These are phyloP conservation scores for Spodoptera litura DNA, from an alignment of 1,140 invertebrate genomes.

Conservation along the genomic window DNA sequence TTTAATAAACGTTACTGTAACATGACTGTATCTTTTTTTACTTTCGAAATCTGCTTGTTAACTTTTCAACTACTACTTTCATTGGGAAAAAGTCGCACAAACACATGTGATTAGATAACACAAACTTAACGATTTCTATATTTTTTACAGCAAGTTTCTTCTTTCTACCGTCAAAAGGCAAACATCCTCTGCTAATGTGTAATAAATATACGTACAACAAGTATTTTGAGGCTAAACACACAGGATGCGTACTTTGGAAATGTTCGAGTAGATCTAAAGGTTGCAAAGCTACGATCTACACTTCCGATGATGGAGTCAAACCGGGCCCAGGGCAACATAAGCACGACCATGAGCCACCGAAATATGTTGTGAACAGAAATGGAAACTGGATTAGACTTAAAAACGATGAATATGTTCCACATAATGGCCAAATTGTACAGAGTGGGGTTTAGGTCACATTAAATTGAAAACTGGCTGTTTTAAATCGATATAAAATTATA, in stretches of 20 bases:
- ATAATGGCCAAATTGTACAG: too few species aligned
- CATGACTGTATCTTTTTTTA: too few species aligned
- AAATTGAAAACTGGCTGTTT: too few species aligned
- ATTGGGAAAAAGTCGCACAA: too few species aligned
- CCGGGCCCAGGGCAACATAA: neutral
- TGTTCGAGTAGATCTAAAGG: slow-evolving; percentile 67
- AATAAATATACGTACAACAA: slow-evolving; percentile 70
- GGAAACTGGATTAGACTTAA: neutral
- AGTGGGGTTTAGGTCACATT: too few species aligned
- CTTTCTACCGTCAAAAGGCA: slow-evolving; percentile 70
- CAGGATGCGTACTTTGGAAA: slow-evolving; percentile 62
- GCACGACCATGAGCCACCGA: slow-evolving; percentile 50
- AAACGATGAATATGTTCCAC: neutral
- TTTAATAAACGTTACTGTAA: too few species aligned
- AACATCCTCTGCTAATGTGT: slow-evolving; percentile 68
- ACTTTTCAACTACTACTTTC: too few species aligned
- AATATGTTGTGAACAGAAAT: neutral
- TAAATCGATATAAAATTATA: too few species aligned
- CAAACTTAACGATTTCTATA: too few species aligned
- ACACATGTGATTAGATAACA: too few species aligned
- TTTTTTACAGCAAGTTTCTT: too few species aligned
- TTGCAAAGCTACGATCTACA: slow-evolving; percentile 65
- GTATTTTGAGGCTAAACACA: slow-evolving; percentile 54
- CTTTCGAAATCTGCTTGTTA: too few species aligned
- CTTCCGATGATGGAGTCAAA: neutral